These are phyloP conservation scores for Timema cristinae DNA, from an alignment of 2,888 invertebrate species.

Conservation along the genomic window DNA sequence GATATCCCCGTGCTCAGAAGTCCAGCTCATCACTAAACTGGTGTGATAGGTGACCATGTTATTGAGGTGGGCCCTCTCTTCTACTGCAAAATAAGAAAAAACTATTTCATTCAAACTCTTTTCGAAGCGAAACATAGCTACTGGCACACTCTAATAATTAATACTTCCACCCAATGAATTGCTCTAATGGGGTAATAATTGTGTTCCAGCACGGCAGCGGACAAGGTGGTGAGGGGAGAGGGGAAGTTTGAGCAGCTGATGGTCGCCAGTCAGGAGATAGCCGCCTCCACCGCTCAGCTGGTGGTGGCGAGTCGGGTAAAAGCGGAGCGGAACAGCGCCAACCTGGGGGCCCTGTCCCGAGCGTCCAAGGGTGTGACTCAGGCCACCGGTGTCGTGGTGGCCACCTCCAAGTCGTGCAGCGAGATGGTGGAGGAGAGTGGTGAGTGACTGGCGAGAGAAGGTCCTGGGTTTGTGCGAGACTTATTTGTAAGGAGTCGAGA, in stretches of 20 bases:
- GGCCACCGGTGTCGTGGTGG: constrained; percentile 89
- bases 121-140: too few relatives aligned
- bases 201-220: constrained; percentile 74
- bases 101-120: too few relatives aligned
- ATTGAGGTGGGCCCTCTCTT: too few relatives aligned
- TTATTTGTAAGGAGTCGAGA: background rate
- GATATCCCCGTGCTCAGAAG: too few relatives aligned
- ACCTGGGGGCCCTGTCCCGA: constrained; percentile 72
- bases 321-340: constrained; percentile 77
- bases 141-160: too few relatives aligned
- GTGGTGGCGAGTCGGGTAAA: constrained; percentile 96
- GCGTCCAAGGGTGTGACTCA: constrained; percentile 88
- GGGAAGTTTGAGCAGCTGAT: constrained; percentile 90
- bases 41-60: too few relatives aligned
- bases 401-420: constrained; percentile 86
- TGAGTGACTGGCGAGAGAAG: constrained; percentile 40
- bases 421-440: constrained; percentile 80
- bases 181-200: background rate
- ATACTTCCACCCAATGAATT: too few relatives aligned
- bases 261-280: constrained; percentile 95
- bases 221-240: constrained; percentile 79
- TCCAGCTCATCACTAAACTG: too few relatives aligned
- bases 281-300: constrained; percentile 93
- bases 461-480: background rate
- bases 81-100: too few relatives aligned